phyloP scores from a whole-genome alignment of 1,140 invertebrate species.

The Lordiphosa mommai region DNA sequence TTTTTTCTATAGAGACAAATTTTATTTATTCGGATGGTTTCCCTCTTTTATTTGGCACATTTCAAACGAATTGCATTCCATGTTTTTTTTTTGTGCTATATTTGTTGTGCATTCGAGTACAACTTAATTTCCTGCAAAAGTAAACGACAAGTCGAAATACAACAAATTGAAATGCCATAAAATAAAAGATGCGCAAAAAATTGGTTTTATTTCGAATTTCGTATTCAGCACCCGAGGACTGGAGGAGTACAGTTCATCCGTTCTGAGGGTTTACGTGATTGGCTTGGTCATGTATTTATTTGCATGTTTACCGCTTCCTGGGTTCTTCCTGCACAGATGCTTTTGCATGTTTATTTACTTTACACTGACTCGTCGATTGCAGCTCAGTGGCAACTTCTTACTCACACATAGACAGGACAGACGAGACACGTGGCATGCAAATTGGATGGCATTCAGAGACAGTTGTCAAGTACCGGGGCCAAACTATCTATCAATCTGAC shows the following conservation, averaged over 20 bases:
- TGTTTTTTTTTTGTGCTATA: not conserved
- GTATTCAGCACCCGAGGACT: constrained; percentile 40
- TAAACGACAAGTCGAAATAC: constrained; percentile 4
- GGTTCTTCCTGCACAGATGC: constrained; percentile 14
- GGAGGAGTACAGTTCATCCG: not conserved
- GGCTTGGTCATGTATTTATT: constrained; percentile 58
- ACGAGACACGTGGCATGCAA: constrained; percentile 40
- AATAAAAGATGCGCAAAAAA: constrained; percentile 27
- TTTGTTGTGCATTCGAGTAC: constrained; percentile 5
- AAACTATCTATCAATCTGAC: constrained; percentile 13
- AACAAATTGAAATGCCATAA: constrained; percentile 54
- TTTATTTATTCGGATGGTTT: not conserved
- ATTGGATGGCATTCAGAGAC: constrained; percentile 21
- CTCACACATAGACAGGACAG: constrained; percentile 6
- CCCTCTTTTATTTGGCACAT: not conserved
- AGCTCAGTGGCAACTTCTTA: constrained; percentile 12
- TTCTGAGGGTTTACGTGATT: constrained; percentile 49
- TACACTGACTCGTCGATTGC: constrained; percentile 27
- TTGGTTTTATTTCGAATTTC: constrained; percentile 34
- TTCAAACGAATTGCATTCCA: constrained; percentile 1
- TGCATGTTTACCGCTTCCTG: constrained; percentile 59
- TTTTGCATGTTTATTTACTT: constrained; percentile 35
- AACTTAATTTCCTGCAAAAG: constrained; percentile 59
- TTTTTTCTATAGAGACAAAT: not conserved
- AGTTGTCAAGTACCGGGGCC: constrained; percentile 36